Base-by-base conservation (phyloP, 2,797 vertebrate genomes). In the Lepus townsendii region DNA sequence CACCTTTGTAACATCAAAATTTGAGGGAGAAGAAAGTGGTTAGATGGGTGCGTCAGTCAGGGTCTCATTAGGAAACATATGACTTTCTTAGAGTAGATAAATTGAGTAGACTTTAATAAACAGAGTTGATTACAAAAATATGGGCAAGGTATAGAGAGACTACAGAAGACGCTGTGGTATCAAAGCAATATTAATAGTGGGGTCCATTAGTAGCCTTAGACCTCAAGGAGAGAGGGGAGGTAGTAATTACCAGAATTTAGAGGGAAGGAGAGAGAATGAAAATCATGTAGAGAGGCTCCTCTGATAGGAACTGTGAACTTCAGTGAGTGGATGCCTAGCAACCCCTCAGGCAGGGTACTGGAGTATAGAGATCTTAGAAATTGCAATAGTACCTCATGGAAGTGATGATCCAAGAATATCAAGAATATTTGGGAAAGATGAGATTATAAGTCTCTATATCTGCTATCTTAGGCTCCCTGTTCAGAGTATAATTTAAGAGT, bases 31-130 rank as follows among this genome's bases (percentile, higher is more conserved):
- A 92, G 26, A 89, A 82, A 95, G 5, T 54, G 26, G 14, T 52
- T 80, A 73, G 7, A 22, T 83, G 26, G 16, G 26, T 66, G 19
- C 47, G 62, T 82, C 30, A 54, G 52, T 80, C 38, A 83, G 7
- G 3, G 16, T 93, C 57, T 54, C 42, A 32, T 1, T 77, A 73
- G 65, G 79, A 90, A 92, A 88, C 13, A 75, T 7, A 65, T 35
- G 63, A 52, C 35, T 88, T 6, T 77, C n/a, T 82, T 47, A 75
- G 50, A 84, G 42, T 71, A 13, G 57, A 77, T 78, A 91, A 79
- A 84, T 42, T 88, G 27, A 88, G 22, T 80, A 68, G 8, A 90
- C 63, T 69, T 94, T 94, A 77, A 42, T 62, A 92, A 96, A 93
- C 72, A 5, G 30, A 11, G 60, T 11, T 8, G 27, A 60, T 91